phyloP scores from a whole-genome alignment of 2,888 invertebrate species.

The Cephus pulcher region DNA sequence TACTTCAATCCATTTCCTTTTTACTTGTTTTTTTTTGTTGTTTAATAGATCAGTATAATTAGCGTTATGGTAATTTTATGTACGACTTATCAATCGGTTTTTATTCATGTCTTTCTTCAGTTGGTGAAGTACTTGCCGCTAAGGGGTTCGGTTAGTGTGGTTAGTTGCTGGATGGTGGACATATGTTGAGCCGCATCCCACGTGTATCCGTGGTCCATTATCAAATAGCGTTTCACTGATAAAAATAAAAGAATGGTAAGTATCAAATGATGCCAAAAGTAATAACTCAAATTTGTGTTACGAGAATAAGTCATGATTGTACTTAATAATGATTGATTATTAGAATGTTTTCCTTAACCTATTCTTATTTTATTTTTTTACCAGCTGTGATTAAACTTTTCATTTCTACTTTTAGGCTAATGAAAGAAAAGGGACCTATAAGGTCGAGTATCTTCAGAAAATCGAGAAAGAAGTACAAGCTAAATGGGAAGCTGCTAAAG shows the following conservation, averaged over 20 bases:
- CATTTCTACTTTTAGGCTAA: conserved; percentile 37
- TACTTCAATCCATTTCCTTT: not conserved
- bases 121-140: not conserved
- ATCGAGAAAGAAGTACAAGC: conserved; percentile 89
- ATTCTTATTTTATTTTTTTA: not conserved
- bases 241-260: not conserved
- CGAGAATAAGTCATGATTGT: not conserved
- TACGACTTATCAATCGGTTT: not conserved
- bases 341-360: not conserved
- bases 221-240: not conserved
- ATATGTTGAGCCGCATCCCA: not conserved
- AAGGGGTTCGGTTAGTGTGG: not conserved
- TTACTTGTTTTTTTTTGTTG: not conserved
- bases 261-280: not conserved
- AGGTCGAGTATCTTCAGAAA: conserved; percentile 90
- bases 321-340: not conserved
- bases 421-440: conserved; percentile 94
- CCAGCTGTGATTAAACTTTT: not conserved
- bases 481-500: conserved; percentile 85
- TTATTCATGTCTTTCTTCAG: not conserved
- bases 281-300: not conserved
- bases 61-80: not conserved
- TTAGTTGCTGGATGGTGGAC: not conserved
- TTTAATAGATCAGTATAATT: not conserved
- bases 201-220: not conserved